Evolutionary conservation across 2,888 invertebrate genomes (phyloP).

Genomic region (Drosophila cracens): DNA sequence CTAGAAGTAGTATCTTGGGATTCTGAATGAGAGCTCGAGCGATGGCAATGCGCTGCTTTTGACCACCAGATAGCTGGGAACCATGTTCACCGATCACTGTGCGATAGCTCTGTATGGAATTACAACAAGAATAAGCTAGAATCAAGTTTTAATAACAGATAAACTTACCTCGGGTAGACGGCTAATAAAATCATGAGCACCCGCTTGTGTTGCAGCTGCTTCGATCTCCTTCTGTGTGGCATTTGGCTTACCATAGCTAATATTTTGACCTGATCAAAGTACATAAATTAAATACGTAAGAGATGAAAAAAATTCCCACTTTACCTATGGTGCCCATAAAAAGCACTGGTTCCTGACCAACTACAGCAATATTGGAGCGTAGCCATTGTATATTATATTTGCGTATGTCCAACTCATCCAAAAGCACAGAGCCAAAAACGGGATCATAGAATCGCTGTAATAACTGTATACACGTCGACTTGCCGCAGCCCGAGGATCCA

Average conservation of each 20-base stretch:
- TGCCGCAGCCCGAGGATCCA: conserved; percentile 92
- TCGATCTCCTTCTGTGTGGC: conserved; percentile 90
- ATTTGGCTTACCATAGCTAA: conserved; percentile 90
- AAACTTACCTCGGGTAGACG: conserved; percentile 89
- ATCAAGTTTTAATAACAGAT: neutral
- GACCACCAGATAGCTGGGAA: conserved; percentile 92
- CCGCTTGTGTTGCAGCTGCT: conserved; percentile 90
- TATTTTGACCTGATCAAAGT: conserved; percentile 85
- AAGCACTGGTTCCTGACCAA: conserved; percentile 95
- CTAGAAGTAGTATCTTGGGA: conserved; percentile 91
- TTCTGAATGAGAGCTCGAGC: conserved; percentile 92
- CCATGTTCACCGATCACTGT: conserved; percentile 93
- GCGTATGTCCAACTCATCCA: conserved; percentile 88
- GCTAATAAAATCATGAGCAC: conserved; percentile 91
- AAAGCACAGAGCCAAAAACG: conserved; percentile 85
- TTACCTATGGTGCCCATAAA: conserved; percentile 90
- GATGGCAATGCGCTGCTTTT: conserved; percentile 94
- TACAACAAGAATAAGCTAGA: neutral
- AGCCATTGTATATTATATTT: conserved; percentile 90
- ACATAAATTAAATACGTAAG: neutral
- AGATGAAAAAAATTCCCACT: rapidly evolving
- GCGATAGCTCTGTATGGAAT: conserved; percentile 88
- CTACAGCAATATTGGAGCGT: conserved; percentile 92
- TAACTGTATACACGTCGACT: conserved; percentile 92
- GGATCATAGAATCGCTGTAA: conserved; percentile 92